Percentiles rank a stretch among this genome's conserved stretches.
phyloP scores from a whole-genome alignment of 2,888 invertebrate genomes.

The Gastrophysa polygoni region DNA sequence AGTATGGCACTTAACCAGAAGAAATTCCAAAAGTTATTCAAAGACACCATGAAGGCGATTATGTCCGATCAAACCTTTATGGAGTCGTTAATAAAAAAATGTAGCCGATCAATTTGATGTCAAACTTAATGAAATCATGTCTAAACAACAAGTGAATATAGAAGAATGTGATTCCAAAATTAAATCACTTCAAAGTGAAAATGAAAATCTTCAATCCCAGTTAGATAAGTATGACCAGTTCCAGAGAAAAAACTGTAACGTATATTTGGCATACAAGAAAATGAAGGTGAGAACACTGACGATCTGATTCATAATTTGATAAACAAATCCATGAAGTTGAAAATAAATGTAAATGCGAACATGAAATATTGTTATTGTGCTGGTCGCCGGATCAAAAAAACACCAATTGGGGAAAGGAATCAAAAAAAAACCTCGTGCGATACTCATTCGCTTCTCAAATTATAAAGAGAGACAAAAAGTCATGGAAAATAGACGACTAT shows the following conservation, averaged over 20 bases:
- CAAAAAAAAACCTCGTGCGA: slow-evolving; percentile 1
- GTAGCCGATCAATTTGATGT: background rate
- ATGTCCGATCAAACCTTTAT: no score
- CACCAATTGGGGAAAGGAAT: background rate
- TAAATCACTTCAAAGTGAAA: slow-evolving; percentile 1
- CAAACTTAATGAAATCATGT: background rate
- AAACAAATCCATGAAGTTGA: slow-evolving; percentile 1
- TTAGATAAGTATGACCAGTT: background rate
- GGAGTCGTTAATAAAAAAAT: background rate
- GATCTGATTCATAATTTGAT: background rate
- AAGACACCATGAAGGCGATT: background rate
- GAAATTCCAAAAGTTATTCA: background rate
- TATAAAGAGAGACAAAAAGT: slow-evolving; percentile 3
- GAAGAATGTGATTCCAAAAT: background rate
- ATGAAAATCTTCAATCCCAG: slow-evolving; percentile 4
- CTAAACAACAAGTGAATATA: background rate
- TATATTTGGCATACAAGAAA: slow-evolving; percentile 2
- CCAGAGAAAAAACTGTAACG: background rate
- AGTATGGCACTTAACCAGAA: slow-evolving; percentile 8
- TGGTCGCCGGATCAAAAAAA: background rate
- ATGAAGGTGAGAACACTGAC: background rate
- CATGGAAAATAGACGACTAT: background rate
- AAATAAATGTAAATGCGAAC: background rate
- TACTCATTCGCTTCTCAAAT: background rate
- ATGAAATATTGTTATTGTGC: background rate